phyloP scores from a whole-genome alignment of 1,140 invertebrate species.

The Ceratina australensis region DNA sequence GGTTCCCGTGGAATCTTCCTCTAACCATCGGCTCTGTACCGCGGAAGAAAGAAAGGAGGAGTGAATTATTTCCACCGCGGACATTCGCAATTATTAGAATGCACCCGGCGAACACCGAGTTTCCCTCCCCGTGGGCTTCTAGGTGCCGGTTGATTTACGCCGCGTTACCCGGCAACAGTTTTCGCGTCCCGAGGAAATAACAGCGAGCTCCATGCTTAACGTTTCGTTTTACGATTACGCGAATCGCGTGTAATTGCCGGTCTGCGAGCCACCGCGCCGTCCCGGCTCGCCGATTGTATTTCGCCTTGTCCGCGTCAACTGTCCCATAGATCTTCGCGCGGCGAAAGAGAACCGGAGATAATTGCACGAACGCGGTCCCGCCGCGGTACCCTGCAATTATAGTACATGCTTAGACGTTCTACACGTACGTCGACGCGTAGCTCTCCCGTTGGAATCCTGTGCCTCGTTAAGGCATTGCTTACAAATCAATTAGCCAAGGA shows the following conservation, averaged over 20 bases:
- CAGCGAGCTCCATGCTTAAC: conserved; percentile 57
- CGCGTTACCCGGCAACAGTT: conserved; percentile 56
- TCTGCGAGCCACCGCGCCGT: conserved; percentile 38
- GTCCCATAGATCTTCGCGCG: conserved; percentile 64
- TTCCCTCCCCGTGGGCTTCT: conserved; percentile 34
- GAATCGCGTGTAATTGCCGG: conserved; percentile 71
- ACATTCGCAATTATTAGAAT: conserved; percentile 52
- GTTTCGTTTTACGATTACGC: conserved; percentile 73
- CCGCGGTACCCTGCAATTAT: conserved; percentile 54
- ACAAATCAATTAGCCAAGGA: conserved; percentile 51
- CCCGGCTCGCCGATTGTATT: conserved; percentile 60
- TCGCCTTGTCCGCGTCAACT: conserved; percentile 63
- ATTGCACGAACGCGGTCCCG: conserved; percentile 42
- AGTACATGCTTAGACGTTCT: conserved; percentile 22
- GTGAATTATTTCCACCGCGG: conserved; percentile 37
- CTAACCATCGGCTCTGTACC: too few species aligned
- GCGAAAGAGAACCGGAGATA: conserved; percentile 53
- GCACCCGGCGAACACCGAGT: conserved; percentile 35
- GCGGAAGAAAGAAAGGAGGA: too few species aligned
- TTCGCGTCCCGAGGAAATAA: conserved; percentile 48
- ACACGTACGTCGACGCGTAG: background rate
- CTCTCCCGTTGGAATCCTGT: conserved; percentile 26
- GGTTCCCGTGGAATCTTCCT: background rate
- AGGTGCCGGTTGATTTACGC: conserved; percentile 67
- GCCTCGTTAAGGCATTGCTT: conserved; percentile 28